phyloP scores from a whole-genome alignment of 2,888 invertebrate genomes.

The Trichopoda pennipes region DNA sequence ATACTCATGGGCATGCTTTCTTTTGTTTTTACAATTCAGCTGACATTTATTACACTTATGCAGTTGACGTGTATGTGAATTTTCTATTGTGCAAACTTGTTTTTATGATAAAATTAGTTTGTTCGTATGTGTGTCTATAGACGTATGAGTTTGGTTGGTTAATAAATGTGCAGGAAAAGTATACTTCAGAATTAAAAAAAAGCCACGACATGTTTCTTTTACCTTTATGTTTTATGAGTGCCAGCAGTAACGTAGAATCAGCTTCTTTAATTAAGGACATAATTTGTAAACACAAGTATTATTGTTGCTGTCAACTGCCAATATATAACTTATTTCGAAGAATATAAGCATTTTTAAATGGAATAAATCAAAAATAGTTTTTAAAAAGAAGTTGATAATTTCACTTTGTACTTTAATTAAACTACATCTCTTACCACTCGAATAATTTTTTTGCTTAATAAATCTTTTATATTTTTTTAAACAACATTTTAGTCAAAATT shows the following conservation, averaged over 20 bases:
- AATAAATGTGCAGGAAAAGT: constrained; percentile 70
- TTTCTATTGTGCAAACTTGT: constrained; percentile 38
- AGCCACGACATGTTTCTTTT: constrained; percentile 60
- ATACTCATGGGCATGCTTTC: constrained; percentile 19
- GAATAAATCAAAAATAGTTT: too few species aligned
- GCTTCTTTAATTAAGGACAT: not conserved
- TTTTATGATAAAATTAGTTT: constrained; percentile 25
- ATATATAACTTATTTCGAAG: too few species aligned
- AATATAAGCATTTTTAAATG: too few species aligned
- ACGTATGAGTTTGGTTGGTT: constrained; percentile 51
- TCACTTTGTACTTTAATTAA: too few species aligned
- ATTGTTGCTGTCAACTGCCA: not conserved
- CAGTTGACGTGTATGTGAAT: constrained; percentile 42
- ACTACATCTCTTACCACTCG: too few species aligned
- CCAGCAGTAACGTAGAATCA: constrained; percentile 15
- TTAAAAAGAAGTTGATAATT: too few species aligned
- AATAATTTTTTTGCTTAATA: too few species aligned
- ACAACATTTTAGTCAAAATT: too few species aligned
- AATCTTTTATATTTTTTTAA: too few species aligned
- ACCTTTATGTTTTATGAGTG: constrained; percentile 52
- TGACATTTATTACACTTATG: constrained; percentile 66
- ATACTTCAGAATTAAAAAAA: constrained; percentile 70
- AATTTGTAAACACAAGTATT: constrained; percentile 13
- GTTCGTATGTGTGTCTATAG: constrained; percentile 56
- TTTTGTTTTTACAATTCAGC: constrained; percentile 65